A percentile compares a stretch with the other conserved stretches of the same genome.
phyloP scores from a whole-genome alignment of 2,888 invertebrate species.

The Pyrrhia umbra region DNA sequence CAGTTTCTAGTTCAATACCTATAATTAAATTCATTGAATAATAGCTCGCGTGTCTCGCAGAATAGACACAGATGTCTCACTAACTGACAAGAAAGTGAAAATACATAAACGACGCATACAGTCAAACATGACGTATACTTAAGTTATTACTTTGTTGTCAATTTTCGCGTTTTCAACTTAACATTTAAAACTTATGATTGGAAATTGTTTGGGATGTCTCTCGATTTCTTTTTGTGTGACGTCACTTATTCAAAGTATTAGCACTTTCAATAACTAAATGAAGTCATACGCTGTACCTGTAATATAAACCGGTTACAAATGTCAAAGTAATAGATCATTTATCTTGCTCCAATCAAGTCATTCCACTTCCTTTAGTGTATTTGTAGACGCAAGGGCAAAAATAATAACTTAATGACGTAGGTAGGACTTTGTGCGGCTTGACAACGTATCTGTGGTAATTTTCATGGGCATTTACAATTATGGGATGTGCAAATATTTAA shows the following conservation, averaged over 20 bases:
- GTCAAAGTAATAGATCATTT: conserved; percentile 47
- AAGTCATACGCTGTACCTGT: conserved; percentile 25
- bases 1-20: conserved; percentile 52
- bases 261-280: conserved; percentile 43
- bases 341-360: conserved; percentile 38
- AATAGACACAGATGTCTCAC: conserved; percentile 37
- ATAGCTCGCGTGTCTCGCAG: conserved; percentile 49
- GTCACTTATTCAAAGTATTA: conserved; percentile 15
- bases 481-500: background rate
- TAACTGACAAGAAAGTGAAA: conserved; percentile 52
- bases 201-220: conserved; percentile 26
- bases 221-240: conserved; percentile 38
- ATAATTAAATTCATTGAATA: conserved; percentile 44
- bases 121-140: conserved; percentile 44
- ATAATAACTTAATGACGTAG: conserved; percentile 25
- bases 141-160: conserved; percentile 48
- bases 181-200: conserved; percentile 25
- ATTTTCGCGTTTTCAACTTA: conserved; percentile 42
- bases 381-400: conserved; percentile 46
- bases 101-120: conserved; percentile 48
- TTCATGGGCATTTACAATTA: conserved; percentile 2
- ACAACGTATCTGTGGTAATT: conserved; percentile 3
- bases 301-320: conserved; percentile 55
- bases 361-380: conserved; percentile 40
- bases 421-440: background rate